Evolutionary conservation across 2,113 vertebrate genomes (phyloP), one percentile per base, ranked within the genome.

Genomic region (Craseonycteris thonglongyai): DNA sequence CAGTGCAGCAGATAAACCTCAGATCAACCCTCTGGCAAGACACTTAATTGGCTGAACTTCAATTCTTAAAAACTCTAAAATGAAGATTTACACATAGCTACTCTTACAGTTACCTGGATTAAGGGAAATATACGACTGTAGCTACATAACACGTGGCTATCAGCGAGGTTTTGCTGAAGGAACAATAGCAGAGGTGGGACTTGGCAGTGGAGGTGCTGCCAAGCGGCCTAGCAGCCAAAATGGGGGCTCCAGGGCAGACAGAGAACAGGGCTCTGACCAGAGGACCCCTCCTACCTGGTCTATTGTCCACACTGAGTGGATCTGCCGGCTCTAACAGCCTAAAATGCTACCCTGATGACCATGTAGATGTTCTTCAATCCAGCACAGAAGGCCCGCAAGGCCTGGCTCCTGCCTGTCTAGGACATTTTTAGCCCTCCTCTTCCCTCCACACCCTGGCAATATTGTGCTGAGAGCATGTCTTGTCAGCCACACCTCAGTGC

Each of bases 81-180:
- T 6, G 59, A 56, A 14, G 33, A 69, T 69, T 85, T 33, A 85
- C 54, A 65, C 47, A 38, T 0, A 61, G 6, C 8, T 8, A 45
- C 12, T 38, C n/a, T 28, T 2, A 61, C 35, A 7, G 35, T 26
- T 72, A 24, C 0, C 22, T 42, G 71, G 56, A 47, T 35, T 21
- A n/a, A 30, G n/a, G 59, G 45, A 78, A 10, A 33, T 0, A 59
- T n/a, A 59, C 24, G 12, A 12, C 2, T 3, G 18, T 10, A 28
- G 68, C 6, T 18, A n/a, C 0, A 78, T 51, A 51, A 72, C n/a
- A 8, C 0, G 1, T 0, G 26, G 42, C 59, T 78, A 6, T 4
- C 0, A 42, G 24, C 16, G 3, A 42, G 38, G 28, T 42, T 26
- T 13, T 30, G 51, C 56, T 22, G 16, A 6, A 26, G 38, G 45